phyloP scores from a whole-genome alignment of 2,888 invertebrate species.

The Lepas anatifera region DNA sequence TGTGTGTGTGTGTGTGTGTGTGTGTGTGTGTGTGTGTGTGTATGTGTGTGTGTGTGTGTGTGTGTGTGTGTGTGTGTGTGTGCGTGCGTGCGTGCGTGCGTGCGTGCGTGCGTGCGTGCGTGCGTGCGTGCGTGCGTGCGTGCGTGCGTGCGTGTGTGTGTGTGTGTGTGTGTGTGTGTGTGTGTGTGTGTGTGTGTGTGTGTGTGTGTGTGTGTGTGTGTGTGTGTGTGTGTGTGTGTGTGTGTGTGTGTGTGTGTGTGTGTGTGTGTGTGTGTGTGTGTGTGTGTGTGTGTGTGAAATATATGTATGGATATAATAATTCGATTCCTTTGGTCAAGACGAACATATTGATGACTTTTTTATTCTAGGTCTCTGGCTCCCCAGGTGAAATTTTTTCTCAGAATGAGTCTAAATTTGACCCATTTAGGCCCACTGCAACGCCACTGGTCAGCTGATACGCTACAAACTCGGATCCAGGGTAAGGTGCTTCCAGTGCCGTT shows the following conservation, averaged over 20 bases:
- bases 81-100: conserved; percentile 9
- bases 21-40: not conserved
- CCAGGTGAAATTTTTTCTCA: too few relatives aligned
- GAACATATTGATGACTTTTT: too few relatives aligned
- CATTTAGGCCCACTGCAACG: too few relatives aligned
- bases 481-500: too few relatives aligned
- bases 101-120: conserved; percentile 11
- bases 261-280: conserved; percentile 9
- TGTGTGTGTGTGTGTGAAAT: conserved; percentile 15
- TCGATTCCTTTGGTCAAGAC: too few relatives aligned
- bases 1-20: not conserved
- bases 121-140: not conserved
- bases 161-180: not conserved
- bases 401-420: too few relatives aligned
- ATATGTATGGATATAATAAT: conserved; percentile 14
- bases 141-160: not conserved
- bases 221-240: conserved; percentile 9
- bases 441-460: too few relatives aligned
- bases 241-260: conserved; percentile 13
- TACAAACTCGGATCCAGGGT: too few relatives aligned
- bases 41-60: not conserved
- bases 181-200: conserved; percentile 13
- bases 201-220: conserved; percentile 11
- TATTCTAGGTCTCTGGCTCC: too few relatives aligned
- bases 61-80: not conserved